Base-by-base conservation (phyloP, 2,113 vertebrate genomes). In the Ammodytes marinus region DNA sequence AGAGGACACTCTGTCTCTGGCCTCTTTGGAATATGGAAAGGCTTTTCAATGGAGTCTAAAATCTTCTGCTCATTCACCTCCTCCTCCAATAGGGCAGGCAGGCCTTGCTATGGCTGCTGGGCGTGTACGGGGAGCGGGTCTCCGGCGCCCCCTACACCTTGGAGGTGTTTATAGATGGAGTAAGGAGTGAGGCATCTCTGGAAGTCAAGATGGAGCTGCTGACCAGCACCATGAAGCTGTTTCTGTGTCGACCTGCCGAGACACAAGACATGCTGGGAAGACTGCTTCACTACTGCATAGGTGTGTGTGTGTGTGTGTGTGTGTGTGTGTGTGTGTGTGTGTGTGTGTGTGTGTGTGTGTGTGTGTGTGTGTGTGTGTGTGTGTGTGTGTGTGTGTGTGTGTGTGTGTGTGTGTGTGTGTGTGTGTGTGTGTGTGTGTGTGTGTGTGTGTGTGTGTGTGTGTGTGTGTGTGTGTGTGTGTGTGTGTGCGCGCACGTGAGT, bases 181-280 rank as follows among this genome's bases (percentile, higher is more conserved):
- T 99, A 79, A 97, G 95, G 85, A 94, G 93, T 0, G 97, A 99
- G 93, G 63, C 89, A 0, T 97, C 94, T 45, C 85, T 95, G 0
- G 93, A 91, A 0, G 97, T 99, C 46, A 99, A 97, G 91, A 93
- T 96, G 95, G 98, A 99, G 93, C 94, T 99, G 1, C 95, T 99
- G 79, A 97, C 96, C 0, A 96, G 97, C 0, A 49, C 97, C 64
- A 49, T 97, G 88, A 95, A 96, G 4, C 94, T 99, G 6, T 98
- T 99, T 90, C 89, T 99, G 74, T 91, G 91, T 0, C 96, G 97
- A 0, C 98, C 98, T 0, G 97, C 98, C 0, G 98, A 99, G 92
- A 98, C 95, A 8, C 98, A 99, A 86, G 98, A 99, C 92, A 96
- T 89, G 92, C 94, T 99, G 9, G 98, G 98, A 9, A 95, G 97